Conservation (phyloP, 2,888 invertebrate species). For the Rhamnusium bicolor region DNA sequence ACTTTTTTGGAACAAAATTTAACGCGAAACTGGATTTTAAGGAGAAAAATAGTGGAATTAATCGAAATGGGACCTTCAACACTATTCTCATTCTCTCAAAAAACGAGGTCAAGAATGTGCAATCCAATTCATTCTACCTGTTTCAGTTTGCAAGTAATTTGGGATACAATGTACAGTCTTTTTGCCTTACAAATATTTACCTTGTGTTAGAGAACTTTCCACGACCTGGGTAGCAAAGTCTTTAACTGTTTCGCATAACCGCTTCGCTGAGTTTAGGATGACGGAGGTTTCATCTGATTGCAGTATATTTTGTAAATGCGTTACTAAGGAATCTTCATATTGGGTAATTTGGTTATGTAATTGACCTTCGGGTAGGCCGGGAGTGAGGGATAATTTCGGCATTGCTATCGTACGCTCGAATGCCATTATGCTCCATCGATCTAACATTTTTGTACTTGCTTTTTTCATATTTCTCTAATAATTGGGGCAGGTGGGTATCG, state of each 20-base stretch:
- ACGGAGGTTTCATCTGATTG: constrained; percentile 85
- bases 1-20: too few relatives aligned
- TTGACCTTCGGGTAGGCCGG: constrained; percentile 70
- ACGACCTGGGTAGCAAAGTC: constrained; percentile 80
- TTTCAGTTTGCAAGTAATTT: too few relatives aligned
- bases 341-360: constrained; percentile 77
- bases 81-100: too few relatives aligned
- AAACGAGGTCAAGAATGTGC: too few relatives aligned
- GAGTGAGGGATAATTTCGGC: constrained; percentile 72
- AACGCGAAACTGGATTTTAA: too few relatives aligned
- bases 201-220: constrained; percentile 73
- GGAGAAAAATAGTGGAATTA: too few relatives aligned
- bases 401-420: constrained; percentile 85
- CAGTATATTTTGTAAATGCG: constrained; percentile 88
- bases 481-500: constrained; percentile 91
- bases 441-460: constrained; percentile 98
- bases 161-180: too few relatives aligned
- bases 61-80: too few relatives aligned
- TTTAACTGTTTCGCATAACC: constrained; percentile 84
- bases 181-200: constrained; percentile 17
- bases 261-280: constrained; percentile 81
- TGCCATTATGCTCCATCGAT: constrained; percentile 96
- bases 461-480: constrained; percentile 95
- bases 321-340: constrained; percentile 84
- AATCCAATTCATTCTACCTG: too few relatives aligned